Percentiles rank a stretch among this genome's conserved stretches.
phyloP scores from a whole-genome alignment of 1,140 invertebrate species.

The Eubasilissa regina region DNA sequence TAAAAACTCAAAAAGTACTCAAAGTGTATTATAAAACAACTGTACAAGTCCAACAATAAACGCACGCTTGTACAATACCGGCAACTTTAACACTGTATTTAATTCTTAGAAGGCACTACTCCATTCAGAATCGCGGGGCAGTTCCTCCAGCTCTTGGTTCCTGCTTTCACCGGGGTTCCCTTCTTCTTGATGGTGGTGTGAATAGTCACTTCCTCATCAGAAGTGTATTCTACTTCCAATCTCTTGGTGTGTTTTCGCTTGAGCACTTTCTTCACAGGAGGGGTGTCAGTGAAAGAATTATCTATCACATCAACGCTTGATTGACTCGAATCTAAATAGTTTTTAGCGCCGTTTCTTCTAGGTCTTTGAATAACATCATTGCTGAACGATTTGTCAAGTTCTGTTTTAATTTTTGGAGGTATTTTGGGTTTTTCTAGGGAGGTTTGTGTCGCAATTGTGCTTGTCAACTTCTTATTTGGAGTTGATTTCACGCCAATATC shows the following conservation, averaged over 20 bases:
- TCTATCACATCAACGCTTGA: slow-evolving; percentile 54
- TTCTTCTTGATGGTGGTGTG: slow-evolving; percentile 58
- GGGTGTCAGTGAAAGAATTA: slow-evolving; percentile 53
- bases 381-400: not conserved
- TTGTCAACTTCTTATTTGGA: slow-evolving; percentile 30
- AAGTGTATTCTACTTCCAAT: slow-evolving; percentile 53
- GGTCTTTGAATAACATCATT: not conserved
- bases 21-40: not conserved
- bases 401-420: not conserved
- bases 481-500: slow-evolving; percentile 33
- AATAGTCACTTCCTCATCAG: slow-evolving; percentile 57
- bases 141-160: slow-evolving; percentile 54
- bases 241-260: slow-evolving; percentile 56
- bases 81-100: too few species aligned
- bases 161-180: slow-evolving; percentile 28
- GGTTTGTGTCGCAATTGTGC: slow-evolving; percentile 50
- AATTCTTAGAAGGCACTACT: slow-evolving; percentile 20
- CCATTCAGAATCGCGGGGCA: slow-evolving; percentile 53
- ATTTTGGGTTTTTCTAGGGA: slow-evolving; percentile 46
- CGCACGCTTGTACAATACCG: not conserved
- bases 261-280: slow-evolving; percentile 25
- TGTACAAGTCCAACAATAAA: slow-evolving; percentile 8
- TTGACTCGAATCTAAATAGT: slow-evolving; percentile 37
- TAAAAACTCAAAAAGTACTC: not conserved
- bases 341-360: slow-evolving; percentile 33